phyloP scores from a whole-genome alignment of 2,797 vertebrate species.

The Hoplostethus mediterraneus region DNA sequence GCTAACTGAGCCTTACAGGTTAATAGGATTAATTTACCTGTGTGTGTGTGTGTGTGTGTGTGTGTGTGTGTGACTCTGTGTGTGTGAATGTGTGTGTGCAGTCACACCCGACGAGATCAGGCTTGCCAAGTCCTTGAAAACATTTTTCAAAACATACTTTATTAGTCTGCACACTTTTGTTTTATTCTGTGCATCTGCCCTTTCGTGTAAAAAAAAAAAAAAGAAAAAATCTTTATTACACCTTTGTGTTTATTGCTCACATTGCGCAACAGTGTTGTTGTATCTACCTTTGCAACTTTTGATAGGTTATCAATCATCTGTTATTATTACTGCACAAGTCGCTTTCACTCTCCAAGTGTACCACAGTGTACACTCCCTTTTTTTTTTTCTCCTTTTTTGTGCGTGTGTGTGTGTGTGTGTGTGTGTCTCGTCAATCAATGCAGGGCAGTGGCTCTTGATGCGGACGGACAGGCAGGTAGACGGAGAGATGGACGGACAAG shows the following conservation, averaged over 20 bases:
- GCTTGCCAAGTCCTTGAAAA: no score
- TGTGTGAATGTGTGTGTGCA: constrained; percentile 17
- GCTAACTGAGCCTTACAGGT: constrained; percentile 66
- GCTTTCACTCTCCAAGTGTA: background rate
- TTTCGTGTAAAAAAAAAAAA: background rate
- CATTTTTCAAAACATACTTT: no score
- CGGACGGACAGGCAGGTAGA: constrained; percentile 25
- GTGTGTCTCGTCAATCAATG: constrained; percentile 22
- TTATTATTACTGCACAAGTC: background rate
- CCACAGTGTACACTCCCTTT: background rate
- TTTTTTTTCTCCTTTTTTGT: constrained; percentile 5
- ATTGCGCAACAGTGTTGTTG: no score
- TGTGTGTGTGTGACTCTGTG: constrained; percentile 4
- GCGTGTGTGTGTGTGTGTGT: background rate
- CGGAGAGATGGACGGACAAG: constrained; percentile 27
- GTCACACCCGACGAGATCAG: background rate
- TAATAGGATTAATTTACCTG: constrained; percentile 71
- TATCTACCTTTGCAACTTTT: no score
- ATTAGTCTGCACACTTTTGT: background rate
- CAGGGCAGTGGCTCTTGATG: constrained; percentile 32
- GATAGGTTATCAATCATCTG: background rate
- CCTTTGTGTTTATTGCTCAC: no score
- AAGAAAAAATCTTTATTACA: no score
- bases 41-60: constrained; percentile 8
- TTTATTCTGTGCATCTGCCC: background rate